Evolutionary conservation across 2,113 vertebrate genomes (phyloP).

Genomic region (Psephotus haematonotus): DNA sequence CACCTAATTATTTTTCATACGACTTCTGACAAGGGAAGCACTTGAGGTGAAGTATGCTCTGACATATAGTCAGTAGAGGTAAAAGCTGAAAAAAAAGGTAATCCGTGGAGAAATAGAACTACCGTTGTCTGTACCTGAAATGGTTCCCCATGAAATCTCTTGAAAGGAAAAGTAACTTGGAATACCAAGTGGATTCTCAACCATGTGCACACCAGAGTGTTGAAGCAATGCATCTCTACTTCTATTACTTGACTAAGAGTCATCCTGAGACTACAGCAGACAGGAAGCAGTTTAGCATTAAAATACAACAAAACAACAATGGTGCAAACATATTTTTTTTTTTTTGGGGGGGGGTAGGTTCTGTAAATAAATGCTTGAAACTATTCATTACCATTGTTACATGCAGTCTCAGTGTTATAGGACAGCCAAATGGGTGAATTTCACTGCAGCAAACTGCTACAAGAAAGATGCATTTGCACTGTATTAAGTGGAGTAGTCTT

Average conservation of each 20-base stretch:
- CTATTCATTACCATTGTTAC: not conserved
- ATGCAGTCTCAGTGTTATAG: not conserved
- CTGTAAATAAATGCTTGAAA: conserved; percentile 9
- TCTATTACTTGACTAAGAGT: not conserved
- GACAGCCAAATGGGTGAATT: not conserved
- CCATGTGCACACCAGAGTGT: not conserved
- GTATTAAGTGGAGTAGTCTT: not conserved
- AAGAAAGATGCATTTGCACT: not conserved
- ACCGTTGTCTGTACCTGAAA: not conserved
- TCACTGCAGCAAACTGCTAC: not conserved
- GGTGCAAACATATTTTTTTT: not conserved
- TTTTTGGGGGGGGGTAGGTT: not conserved
- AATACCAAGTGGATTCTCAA: not conserved
- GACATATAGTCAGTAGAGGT: not conserved
- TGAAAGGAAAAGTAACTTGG: not conserved
- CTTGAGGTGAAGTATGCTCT: not conserved
- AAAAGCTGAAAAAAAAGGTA: not conserved
- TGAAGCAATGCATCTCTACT: not conserved
- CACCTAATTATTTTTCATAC: not conserved
- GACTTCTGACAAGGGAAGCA: not conserved
- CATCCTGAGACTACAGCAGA: not conserved
- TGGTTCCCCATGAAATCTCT: not conserved
- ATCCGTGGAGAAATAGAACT: not conserved
- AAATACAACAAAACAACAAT: not conserved
- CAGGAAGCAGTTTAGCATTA: not conserved